Evolutionary conservation across 2,113 vertebrate species (phyloP).

Genomic region (Elanus axillaris): DNA sequence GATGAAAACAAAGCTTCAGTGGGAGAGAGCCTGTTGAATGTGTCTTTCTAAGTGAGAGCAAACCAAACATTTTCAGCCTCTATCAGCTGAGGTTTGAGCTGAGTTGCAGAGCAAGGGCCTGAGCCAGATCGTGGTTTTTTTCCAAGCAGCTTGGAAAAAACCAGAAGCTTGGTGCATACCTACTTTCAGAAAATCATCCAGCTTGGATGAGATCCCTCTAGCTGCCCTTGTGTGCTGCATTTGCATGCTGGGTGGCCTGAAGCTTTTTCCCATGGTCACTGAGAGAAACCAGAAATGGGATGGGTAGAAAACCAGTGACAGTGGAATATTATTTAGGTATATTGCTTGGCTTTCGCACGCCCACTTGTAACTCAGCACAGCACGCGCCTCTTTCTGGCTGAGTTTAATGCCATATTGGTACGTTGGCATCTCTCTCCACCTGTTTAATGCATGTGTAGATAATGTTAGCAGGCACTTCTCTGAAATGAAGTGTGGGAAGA

Average conservation of each 20-base stretch:
- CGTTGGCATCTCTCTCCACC: neutral
- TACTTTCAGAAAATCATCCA: neutral
- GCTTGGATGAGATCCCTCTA: neutral
- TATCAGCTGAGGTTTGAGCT: neutral
- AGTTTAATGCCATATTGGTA: neutral
- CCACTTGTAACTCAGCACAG: neutral
- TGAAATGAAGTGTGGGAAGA: neutral
- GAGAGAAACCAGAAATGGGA: neutral
- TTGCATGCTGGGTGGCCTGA: conserved; percentile 22
- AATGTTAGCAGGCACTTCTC: neutral
- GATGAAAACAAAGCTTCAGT: neutral
- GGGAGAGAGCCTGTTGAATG: neutral
- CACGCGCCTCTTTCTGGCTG: neutral
- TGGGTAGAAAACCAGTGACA: neutral
- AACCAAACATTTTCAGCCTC: neutral
- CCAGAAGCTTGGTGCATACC: neutral
- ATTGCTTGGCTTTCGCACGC: neutral
- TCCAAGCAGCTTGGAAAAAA: neutral
- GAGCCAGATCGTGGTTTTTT: neutral
- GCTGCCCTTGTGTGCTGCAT: neutral
- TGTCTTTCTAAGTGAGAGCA: neutral
- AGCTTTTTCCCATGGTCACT: neutral
- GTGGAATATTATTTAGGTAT: neutral
- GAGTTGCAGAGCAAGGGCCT: neutral
- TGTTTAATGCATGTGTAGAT: neutral